Base-by-base conservation (phyloP, 2,797 vertebrate genomes). In the Anguilla megastoma region DNA sequence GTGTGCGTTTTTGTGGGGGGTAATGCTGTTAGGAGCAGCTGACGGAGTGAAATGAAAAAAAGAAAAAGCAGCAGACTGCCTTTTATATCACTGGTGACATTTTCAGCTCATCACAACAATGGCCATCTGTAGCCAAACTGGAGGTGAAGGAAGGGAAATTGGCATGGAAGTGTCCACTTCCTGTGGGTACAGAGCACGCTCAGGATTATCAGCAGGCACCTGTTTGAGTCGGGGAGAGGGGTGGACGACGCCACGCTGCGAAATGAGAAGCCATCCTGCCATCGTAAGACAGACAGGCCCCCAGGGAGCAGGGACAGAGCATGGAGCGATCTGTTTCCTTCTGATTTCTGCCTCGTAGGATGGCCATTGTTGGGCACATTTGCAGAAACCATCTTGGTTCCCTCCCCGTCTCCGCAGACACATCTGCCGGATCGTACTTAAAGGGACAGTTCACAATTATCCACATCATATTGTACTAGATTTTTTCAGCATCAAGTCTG, bases 21-120 rank as follows among this genome's bases (percentile, higher is more conserved):
- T 91, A 92, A 91, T 91, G 93, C 94, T 93, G 92, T 91, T 91
- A 90, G 93, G 91, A 90, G 97, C 97, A 97, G 97, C 97, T 97
- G 97, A 96, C 91, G 91, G 92, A 88, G 94, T 92, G 91, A 91
- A 95, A 94, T 92, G 91, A 91, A n/a, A 54, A 93, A 93, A 88
- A 69, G n/a, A 36, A 85, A 88, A 95, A 89, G 95, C 94, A 95
- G 93, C 93, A 92, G 95, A 92, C 95, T 92, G 94, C 94, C 95
- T 96, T 96, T 96, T 96, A 96, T 95, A 95, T 95, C 94, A 95
- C 93, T 94, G 95, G 95, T 95, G 95, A 96, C 96, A 96, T 96
- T 96, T 95, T 95, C 95, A 95, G 95, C 95, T 95, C 96, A 96
- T 96, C 95, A 96, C 95, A 96, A 96, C 96, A 95, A 94, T 95